phyloP scores from a whole-genome alignment of 2,113 vertebrate genomes.

The Reinhardtius hippoglossoides region DNA sequence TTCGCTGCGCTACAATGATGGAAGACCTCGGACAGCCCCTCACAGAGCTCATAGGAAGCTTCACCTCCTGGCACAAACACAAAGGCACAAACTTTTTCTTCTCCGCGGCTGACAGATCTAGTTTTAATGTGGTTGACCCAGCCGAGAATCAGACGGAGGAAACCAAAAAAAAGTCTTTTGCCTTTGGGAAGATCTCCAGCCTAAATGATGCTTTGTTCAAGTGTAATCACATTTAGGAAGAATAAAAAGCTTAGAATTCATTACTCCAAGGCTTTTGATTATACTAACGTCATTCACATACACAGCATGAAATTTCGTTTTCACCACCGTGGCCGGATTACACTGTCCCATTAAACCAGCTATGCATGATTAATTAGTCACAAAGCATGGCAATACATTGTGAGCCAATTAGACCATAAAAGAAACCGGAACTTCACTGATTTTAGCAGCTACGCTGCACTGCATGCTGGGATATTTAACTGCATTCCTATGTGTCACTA shows the following conservation, averaged over 20 bases:
- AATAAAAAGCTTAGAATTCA: conserved; percentile 62
- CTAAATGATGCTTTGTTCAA: conserved; percentile 61
- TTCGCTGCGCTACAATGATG: conserved; percentile 49
- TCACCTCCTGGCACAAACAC: conserved; percentile 62
- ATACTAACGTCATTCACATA: conserved; percentile 37
- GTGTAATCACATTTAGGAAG: conserved; percentile 56
- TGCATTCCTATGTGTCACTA: not conserved
- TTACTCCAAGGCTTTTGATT: conserved; percentile 54
- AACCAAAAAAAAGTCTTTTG: conserved; percentile 58
- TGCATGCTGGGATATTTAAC: conserved; percentile 13
- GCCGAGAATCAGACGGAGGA: conserved; percentile 49
- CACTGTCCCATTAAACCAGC: conserved; percentile 61
- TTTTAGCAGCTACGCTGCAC: not conserved
- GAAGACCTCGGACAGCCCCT: conserved; percentile 62
- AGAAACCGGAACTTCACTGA: conserved; percentile 21
- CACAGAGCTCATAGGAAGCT: conserved; percentile 46
- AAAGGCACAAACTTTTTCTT: conserved; percentile 39
- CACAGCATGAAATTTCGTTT: conserved; percentile 73
- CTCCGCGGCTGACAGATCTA: conserved; percentile 60
- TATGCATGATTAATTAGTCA: conserved; percentile 71
- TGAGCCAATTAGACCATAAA: conserved; percentile 47
- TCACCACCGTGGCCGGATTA: conserved; percentile 63
- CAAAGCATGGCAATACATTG: conserved; percentile 50
- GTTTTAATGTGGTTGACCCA: conserved; percentile 69
- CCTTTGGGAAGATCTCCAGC: conserved; percentile 47